These are phyloP conservation scores for Platycnemis pennipes DNA, from an alignment of 2,888 invertebrate species.

Conservation along the genomic window DNA sequence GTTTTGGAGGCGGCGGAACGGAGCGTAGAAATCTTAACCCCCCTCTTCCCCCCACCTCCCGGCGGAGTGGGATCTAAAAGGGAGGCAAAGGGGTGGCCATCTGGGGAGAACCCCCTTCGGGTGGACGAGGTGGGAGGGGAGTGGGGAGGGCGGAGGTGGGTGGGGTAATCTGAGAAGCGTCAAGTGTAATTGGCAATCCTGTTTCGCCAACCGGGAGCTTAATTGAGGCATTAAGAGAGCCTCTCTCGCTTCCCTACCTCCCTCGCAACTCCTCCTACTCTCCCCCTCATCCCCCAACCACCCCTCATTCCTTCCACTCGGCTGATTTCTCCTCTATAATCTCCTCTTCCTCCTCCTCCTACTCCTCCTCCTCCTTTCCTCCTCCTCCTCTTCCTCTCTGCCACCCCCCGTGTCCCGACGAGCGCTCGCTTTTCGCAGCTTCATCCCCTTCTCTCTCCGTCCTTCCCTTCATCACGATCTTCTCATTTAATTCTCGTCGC, in stretches of 20 bases:
- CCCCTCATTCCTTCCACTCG: background rate
- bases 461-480: background rate
- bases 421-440: background rate
- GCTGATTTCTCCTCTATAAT: background rate
- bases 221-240: slow-evolving; percentile 61
- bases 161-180: slow-evolving; percentile 59
- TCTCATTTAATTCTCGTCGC: slow-evolving; percentile 11
- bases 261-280: background rate
- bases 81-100: background rate
- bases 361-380: background rate
- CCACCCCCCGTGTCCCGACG: background rate
- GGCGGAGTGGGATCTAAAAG: background rate
- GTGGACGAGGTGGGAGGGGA: slow-evolving; percentile 57
- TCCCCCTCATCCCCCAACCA: background rate
- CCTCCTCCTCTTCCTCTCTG: background rate
- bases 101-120: background rate
- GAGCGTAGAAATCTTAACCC: background rate
- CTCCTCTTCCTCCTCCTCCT: background rate
- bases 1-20: background rate
- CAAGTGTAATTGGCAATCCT: slow-evolving; percentile 67
- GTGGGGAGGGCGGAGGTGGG: background rate
- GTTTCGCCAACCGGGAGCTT: slow-evolving; percentile 66
- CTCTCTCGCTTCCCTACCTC: background rate
- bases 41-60: background rate
- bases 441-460: background rate